phyloP scores from a whole-genome alignment of 2,113 vertebrate genomes.

The Peucedramus taeniatus region DNA sequence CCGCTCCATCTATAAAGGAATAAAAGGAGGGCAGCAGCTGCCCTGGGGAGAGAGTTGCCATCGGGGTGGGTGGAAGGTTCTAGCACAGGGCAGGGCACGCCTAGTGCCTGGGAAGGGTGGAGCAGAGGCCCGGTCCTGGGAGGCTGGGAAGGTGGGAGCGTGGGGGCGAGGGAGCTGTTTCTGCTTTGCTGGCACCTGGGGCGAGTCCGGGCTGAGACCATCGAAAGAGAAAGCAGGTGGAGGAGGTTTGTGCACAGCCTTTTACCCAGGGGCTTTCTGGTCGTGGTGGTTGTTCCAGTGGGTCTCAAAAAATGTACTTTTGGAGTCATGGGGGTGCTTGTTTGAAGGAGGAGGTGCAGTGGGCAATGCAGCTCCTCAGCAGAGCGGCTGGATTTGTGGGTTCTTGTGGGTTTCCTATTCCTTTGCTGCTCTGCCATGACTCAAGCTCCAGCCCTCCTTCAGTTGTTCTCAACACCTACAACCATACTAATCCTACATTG shows the following conservation, averaged over 20 bases:
- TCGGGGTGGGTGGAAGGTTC: neutral
- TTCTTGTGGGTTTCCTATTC: neutral
- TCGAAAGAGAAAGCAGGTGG: accelerated
- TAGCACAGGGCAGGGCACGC: accelerated
- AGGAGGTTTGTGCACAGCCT: neutral
- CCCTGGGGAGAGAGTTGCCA: accelerated
- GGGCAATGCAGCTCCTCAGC: neutral
- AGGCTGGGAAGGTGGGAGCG: accelerated
- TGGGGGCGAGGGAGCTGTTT: accelerated
- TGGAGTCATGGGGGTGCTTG: accelerated
- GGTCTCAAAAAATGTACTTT: accelerated
- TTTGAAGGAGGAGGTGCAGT: neutral
- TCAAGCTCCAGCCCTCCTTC: neutral
- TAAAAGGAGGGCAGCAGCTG: no score
- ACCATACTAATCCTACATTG: accelerated
- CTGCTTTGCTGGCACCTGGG: accelerated
- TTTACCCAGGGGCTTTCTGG: neutral
- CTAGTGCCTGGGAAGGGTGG: neutral
- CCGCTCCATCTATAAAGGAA: accelerated
- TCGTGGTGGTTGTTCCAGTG: accelerated
- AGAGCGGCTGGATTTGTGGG: accelerated
- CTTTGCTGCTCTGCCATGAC: accelerated
- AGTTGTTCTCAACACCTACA: accelerated
- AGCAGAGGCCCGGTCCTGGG: neutral
- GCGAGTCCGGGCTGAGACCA: accelerated